Conservation (phyloP, 2,888 invertebrate genomes). For the Carcina quercana region DNA sequence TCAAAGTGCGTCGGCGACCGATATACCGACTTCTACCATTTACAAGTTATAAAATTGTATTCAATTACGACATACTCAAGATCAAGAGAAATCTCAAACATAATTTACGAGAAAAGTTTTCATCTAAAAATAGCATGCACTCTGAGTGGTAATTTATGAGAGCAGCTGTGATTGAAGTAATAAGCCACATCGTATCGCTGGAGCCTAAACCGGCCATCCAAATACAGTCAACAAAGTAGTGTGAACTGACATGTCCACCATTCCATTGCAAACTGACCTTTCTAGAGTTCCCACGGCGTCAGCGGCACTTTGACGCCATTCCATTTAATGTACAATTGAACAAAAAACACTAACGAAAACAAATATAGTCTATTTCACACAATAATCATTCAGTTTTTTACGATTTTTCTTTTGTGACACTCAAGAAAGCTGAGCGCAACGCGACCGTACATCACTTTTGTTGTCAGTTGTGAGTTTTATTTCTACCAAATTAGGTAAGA, state of each 20-base stretch:
- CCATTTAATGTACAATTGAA: constrained; percentile 44
- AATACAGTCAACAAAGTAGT: constrained; percentile 54
- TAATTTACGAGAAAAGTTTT: too few relatives aligned
- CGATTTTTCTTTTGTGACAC: constrained; percentile 51
- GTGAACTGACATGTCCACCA: constrained; percentile 35
- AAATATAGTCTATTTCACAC: constrained; percentile 55
- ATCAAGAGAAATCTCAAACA: too few relatives aligned
- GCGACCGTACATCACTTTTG: constrained; percentile 2
- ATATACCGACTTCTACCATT: too few relatives aligned
- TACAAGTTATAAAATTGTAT: too few relatives aligned
- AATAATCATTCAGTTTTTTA: constrained; percentile 52
- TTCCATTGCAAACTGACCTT: constrained; percentile 46
- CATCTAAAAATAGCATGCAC: too few relatives aligned
- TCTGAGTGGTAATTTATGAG: too few relatives aligned
- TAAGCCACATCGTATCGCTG: constrained; percentile 45
- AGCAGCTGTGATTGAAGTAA: too few relatives aligned
- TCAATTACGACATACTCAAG: too few relatives aligned
- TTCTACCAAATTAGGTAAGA: too few relatives aligned
- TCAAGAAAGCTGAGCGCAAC: constrained; percentile 23
- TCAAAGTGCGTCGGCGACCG: too few relatives aligned
- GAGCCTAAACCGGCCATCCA: constrained; percentile 46
- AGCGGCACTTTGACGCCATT: constrained; percentile 29
- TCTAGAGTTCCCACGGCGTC: constrained; percentile 31
- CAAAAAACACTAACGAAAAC: constrained; percentile 42
- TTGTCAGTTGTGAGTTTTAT: constrained; percentile 1